Evolutionary conservation across 1,140 invertebrate genomes (phyloP), one percentile per base, ranked within the genome.

Genomic region (Bombus difficillimus): DNA sequence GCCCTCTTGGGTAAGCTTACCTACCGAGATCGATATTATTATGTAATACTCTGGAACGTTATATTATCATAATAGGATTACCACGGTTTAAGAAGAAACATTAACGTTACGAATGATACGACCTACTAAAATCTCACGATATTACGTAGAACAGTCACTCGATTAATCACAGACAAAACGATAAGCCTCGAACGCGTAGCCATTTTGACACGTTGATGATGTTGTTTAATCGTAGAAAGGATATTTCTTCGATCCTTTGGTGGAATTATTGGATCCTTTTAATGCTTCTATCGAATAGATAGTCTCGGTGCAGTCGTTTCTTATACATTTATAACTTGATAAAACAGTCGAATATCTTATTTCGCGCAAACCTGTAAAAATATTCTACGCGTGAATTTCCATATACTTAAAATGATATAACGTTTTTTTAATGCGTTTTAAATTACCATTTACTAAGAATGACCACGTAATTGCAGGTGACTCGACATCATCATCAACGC

Each of bases 1-100:
- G 97, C 97, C 91, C 95, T 98, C 81, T 93, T 95, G 89, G 95
- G 95, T 95, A 93, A 93, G 85, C 79, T 92, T 75, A 39, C 15
- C 47, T 69, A n/a, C 12, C 5, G 22, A 3, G 39, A 75, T 81
- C 79, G 34, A 85, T 85, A 81, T 59, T 57, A 53, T 85, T 85
- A 80, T 34, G 43, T 66, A 85, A 85, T 39, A 22, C 37, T 3
- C 18, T 15, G 1, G 39, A 39, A 22, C 41, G 41, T n/a, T 77
- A 5, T 84, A 78, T 72, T 72, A 71, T 32, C 64, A 22, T 85
- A 85, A 81, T 57, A 34, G 34, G 59, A 75, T 74, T 81, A 62
- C 62, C 32, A 18, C 22, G 32, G 68, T 72, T 72, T 57, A n/a
- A 39, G 66, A 25, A 68, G 64, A 28, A 39, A 80, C 32, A 28